Evolutionary conservation across 2,797 vertebrate genomes (phyloP).

Genomic region (Acridotheres tristis): DNA sequence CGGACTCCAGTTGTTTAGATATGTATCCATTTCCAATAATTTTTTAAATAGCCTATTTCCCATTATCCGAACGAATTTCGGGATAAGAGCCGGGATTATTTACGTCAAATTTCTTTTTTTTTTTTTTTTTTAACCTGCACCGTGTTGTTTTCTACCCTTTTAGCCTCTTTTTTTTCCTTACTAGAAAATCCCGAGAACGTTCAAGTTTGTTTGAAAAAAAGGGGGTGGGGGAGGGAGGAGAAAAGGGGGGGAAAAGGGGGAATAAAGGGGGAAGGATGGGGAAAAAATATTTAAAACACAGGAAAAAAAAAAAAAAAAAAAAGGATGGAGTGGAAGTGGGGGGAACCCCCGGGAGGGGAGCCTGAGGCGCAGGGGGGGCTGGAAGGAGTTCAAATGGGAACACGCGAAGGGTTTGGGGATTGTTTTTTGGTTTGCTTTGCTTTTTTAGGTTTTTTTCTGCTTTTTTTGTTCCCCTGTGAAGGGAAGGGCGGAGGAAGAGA

Average conservation of each 20-base stretch:
- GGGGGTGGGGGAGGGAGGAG: fast-evolving
- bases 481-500: no score
- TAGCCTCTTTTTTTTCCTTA: not conserved
- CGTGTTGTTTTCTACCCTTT: not conserved
- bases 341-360: not conserved
- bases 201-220: not conserved
- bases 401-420: not conserved
- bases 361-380: not conserved
- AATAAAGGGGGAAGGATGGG: no score
- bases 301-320: no score
- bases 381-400: constrained; percentile 16
- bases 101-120: not conserved
- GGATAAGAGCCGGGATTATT: not conserved
- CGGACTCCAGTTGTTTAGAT: not conserved
- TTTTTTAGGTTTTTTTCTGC: not conserved
- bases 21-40: not conserved
- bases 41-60: not conserved
- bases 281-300: not conserved
- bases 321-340: not conserved
- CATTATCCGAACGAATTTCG: constrained; percentile 12
- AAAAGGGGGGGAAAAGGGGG: no score
- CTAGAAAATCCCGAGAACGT: not conserved
- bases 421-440: not conserved
- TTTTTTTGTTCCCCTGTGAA: not conserved
- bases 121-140: no score